Conservation (phyloP, 2,113 vertebrate species). For the Astatoreochromis straeleni region DNA sequence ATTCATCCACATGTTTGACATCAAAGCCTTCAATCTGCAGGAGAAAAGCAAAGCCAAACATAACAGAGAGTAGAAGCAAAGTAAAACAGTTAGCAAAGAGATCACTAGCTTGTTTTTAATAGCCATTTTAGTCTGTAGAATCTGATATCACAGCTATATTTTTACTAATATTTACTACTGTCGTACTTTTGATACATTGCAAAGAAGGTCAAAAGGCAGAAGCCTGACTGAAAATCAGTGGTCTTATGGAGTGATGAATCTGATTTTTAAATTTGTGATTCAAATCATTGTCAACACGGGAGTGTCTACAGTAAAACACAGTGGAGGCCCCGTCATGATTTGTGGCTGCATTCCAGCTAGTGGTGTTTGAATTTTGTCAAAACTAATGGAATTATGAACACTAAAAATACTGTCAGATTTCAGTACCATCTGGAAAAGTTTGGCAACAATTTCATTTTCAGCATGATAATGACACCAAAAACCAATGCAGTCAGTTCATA, state of each 20-base stretch:
- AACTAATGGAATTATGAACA: background rate
- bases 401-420: background rate
- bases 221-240: background rate
- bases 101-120: background rate
- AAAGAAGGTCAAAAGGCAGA: background rate
- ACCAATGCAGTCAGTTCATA: background rate
- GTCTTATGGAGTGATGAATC: background rate
- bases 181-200: background rate
- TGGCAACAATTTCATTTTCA: background rate
- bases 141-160: background rate
- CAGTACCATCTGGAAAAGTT: background rate
- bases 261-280: background rate
- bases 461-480: background rate
- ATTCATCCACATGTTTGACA: constrained; percentile 87
- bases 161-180: background rate
- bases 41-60: background rate
- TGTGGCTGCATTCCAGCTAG: background rate
- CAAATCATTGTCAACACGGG: background rate
- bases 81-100: background rate
- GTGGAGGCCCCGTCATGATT: background rate
- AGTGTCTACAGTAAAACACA: background rate
- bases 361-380: background rate
- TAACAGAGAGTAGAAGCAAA: background rate
- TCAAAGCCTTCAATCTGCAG: constrained; percentile 91
- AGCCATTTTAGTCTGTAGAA: background rate